Conservation (phyloP, 2,113 vertebrate genomes). For the Alexandromys fortis region DNA sequence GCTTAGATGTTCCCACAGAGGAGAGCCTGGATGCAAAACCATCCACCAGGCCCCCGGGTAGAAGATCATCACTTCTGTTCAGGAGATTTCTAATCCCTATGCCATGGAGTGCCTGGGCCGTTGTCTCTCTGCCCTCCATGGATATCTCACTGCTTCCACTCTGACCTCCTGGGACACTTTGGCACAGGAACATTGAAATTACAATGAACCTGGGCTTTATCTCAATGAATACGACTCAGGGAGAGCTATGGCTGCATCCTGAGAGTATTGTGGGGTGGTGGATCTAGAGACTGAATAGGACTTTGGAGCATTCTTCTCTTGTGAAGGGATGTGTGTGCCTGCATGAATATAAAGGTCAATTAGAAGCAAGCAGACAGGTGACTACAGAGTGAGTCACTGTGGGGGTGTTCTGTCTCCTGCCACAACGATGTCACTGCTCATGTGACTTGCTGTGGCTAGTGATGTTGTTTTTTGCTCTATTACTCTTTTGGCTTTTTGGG, state of each 20-base stretch:
- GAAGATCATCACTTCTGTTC: fast-evolving
- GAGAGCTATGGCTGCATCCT: not conserved
- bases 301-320: not conserved
- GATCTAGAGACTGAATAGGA: not conserved
- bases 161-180: fast-evolving
- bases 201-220: not conserved
- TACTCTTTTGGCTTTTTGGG: too few species aligned
- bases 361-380: fast-evolving
- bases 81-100: not conserved
- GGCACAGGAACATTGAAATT: not conserved
- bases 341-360: not conserved
- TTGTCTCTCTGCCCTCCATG: not conserved
- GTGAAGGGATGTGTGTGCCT: not conserved
- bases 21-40: fast-evolving
- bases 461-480: too few species aligned
- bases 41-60: fast-evolving
- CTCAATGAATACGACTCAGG: not conserved
- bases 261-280: fast-evolving
- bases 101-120: fast-evolving
- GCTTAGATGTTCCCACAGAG: not conserved
- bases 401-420: not conserved
- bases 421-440: too few species aligned
- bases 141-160: fast-evolving
- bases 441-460: not conserved
- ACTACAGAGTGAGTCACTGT: fast-evolving